phyloP scores from a whole-genome alignment of 2,797 vertebrate genomes.

The Microchirus variegatus region DNA sequence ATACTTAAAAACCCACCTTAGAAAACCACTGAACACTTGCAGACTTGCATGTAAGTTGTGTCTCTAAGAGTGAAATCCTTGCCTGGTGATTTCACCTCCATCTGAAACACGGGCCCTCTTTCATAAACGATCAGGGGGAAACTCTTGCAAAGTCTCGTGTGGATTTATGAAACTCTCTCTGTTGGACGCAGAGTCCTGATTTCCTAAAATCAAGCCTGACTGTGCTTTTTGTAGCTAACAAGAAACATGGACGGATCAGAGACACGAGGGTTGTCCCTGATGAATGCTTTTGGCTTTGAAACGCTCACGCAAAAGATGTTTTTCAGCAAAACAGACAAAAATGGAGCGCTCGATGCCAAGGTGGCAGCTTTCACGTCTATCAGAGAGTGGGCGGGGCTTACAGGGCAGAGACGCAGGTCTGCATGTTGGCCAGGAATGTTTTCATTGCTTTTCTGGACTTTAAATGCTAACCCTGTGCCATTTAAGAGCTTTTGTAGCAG shows the following conservation, averaged over 20 bases:
- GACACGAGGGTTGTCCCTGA: conserved; percentile 42
- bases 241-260: conserved; percentile 35
- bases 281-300: conserved; percentile 43
- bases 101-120: not conserved
- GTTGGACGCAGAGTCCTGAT: too few relatives aligned
- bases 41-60: not conserved
- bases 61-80: not conserved
- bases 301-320: conserved; percentile 44
- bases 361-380: conserved; percentile 53
- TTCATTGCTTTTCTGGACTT: conserved; percentile 50
- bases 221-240: conserved; percentile 31
- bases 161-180: conserved; percentile 23
- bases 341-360: conserved; percentile 51
- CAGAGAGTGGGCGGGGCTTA: conserved; percentile 60
- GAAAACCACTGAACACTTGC: too few relatives aligned
- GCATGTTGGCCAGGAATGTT: conserved; percentile 25
- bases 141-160: conserved; percentile 15
- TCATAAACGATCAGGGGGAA: conserved; percentile 2
- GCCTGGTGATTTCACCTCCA: conserved; percentile 5
- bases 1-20: too few relatives aligned
- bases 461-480: conserved; percentile 17
- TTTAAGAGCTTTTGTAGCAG: conserved; percentile 13
- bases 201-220: conserved; percentile 29
- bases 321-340: conserved; percentile 44
- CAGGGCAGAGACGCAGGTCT: conserved; percentile 42